phyloP scores from a whole-genome alignment of 2,797 vertebrate species.

The Muscicapa comitata region DNA sequence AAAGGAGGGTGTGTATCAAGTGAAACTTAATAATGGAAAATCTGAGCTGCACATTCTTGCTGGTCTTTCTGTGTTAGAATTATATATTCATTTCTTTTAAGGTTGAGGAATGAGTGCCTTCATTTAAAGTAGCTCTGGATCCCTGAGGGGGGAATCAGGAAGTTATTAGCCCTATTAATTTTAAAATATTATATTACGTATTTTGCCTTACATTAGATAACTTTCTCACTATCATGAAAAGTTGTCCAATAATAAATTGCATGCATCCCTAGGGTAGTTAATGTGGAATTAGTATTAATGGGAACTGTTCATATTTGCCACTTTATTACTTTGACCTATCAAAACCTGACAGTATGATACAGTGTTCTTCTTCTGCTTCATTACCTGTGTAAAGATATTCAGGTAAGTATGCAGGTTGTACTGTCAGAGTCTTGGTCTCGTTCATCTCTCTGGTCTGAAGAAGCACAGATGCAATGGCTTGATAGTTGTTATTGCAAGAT shows the following conservation, averaged over 20 bases:
- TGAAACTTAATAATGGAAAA: background rate
- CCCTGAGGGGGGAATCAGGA: background rate
- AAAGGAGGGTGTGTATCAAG: background rate
- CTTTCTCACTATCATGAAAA: background rate
- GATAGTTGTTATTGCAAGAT: conserved; percentile 95
- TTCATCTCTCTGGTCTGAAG: conserved; percentile 93
- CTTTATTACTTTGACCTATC: background rate
- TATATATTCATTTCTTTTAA: conserved; percentile 1
- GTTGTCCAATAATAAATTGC: background rate
- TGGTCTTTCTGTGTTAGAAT: background rate
- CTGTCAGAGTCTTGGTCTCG: conserved; percentile 91
- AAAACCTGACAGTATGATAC: background rate
- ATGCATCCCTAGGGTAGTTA: background rate
- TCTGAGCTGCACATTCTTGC: background rate
- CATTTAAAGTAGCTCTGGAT: conserved; percentile 1
- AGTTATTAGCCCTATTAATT: background rate
- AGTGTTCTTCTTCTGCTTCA: background rate
- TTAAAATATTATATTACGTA: background rate
- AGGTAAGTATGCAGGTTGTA: conserved; percentile 88
- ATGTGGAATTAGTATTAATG: background rate
- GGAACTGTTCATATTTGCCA: background rate
- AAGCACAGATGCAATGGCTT: conserved; percentile 92
- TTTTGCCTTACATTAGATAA: background rate
- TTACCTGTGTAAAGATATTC: conserved; percentile 93
- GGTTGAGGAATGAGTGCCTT: background rate